phyloP scores from a whole-genome alignment of 2,888 invertebrate genomes.

The Ernsta delagoae region DNA sequence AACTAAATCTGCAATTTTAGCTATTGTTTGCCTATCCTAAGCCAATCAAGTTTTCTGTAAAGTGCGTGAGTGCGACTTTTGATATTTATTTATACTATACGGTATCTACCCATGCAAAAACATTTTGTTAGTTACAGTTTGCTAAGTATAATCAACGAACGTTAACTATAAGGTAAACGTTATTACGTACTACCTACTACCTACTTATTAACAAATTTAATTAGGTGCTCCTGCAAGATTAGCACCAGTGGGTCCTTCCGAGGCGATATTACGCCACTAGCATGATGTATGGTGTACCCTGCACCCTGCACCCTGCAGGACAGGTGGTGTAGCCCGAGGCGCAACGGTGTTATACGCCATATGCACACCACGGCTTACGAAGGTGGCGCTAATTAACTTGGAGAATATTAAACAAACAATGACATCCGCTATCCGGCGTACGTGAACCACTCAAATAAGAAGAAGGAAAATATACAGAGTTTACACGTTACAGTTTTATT shows the following conservation, averaged over 20 bases:
- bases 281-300: conserved; percentile 26
- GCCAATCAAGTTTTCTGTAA: background rate
- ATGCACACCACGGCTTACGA: conserved; percentile 19
- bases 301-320: conserved; percentile 41
- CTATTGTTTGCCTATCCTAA: background rate
- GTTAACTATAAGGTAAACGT: no score
- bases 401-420: conserved; percentile 33
- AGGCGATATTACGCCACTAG: conserved; percentile 41
- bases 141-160: no score
- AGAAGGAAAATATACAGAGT: background rate
- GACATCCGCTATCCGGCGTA: conserved; percentile 27
- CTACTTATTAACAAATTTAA: no score
- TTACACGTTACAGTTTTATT: background rate
- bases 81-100: no score
- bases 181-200: no score
- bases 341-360: conserved; percentile 53
- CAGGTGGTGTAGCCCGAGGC: conserved; percentile 69
- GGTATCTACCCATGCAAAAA: no score
- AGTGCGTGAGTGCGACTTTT: no score
- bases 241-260: background rate
- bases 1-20: background rate
- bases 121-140: no score
- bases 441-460: conserved; percentile 18
- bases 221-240: conserved; percentile 3
- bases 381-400: conserved; percentile 26